Percentiles rank a stretch among this genome's conserved stretches.
These are phyloP conservation scores for Riparia riparia DNA, from an alignment of 2,113 vertebrate species.

Conservation along the genomic window DNA sequence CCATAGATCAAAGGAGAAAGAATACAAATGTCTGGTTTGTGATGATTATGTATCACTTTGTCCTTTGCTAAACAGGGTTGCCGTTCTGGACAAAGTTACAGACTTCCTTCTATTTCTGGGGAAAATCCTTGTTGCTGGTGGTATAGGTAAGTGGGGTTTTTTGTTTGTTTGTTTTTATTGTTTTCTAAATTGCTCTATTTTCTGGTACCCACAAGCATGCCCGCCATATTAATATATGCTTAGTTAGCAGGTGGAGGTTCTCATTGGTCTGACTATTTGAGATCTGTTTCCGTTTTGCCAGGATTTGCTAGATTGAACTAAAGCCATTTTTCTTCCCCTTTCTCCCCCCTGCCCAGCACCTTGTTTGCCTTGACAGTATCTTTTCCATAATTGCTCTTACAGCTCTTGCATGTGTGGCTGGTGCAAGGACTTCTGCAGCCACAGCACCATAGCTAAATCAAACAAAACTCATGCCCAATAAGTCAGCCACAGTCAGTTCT, in stretches of 20 bases:
- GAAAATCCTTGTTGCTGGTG: slow-evolving; percentile 90
- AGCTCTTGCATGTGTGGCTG: neutral
- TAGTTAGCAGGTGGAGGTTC: neutral
- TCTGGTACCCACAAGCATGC: neutral
- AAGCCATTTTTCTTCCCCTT: fast-evolving
- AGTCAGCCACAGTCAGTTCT: neutral
- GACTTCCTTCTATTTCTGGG: slow-evolving; percentile 93
- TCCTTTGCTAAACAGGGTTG: slow-evolving; percentile 81
- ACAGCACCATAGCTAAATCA: neutral
- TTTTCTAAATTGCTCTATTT: neutral
- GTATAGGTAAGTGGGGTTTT: slow-evolving; percentile 84
- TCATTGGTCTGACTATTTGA: neutral
- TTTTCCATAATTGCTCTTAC: neutral
- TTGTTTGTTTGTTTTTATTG: neutral
- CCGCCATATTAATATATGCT: neutral
- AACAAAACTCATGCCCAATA: neutral
- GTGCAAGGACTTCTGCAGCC: neutral
- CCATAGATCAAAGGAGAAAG: neutral
- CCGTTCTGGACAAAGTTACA: slow-evolving; percentile 93
- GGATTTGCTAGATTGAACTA: neutral
- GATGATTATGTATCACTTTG: neutral
- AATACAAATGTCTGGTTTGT: neutral
- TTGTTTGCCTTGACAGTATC: neutral
- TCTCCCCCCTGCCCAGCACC: fast-evolving
- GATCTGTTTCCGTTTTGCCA: neutral